A percentile compares a stretch with the other conserved stretches of the same genome.
These are phyloP conservation scores for Sebastes cheni DNA, from an alignment of 2,797 vertebrate genomes.

Conservation along the genomic window DNA sequence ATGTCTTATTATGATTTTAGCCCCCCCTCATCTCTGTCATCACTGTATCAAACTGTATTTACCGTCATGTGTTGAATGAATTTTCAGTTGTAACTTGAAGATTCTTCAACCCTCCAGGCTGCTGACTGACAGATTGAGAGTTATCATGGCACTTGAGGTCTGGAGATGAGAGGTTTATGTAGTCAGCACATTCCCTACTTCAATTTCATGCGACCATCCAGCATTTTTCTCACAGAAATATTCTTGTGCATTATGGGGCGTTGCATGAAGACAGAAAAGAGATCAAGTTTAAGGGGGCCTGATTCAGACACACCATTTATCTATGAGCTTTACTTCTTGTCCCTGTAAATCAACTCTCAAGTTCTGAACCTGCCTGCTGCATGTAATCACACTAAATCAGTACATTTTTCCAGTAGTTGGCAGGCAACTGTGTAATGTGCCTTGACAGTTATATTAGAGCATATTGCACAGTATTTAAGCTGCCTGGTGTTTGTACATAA, in stretches of 20 bases:
- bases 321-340: not conserved
- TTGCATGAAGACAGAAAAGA: not conserved
- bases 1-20: slow-evolving; percentile 44
- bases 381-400: slow-evolving; percentile 3
- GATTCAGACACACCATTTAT: not conserved
- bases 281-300: not conserved
- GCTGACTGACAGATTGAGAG: slow-evolving; percentile 51
- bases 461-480: not conserved
- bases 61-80: slow-evolving; percentile 6
- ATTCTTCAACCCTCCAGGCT: slow-evolving; percentile 5
- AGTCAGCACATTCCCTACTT: slow-evolving; percentile 37
- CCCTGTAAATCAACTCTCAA: not conserved
- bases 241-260: not conserved
- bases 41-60: slow-evolving; percentile 21
- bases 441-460: slow-evolving; percentile 10
- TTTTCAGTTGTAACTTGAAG: slow-evolving; percentile 38
- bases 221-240: slow-evolving; percentile 21
- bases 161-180: slow-evolving; percentile 45
- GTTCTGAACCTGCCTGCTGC: slow-evolving; percentile 2
- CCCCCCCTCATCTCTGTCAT: slow-evolving; percentile 42
- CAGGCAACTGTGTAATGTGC: slow-evolving; percentile 6
- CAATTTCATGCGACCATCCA: not conserved
- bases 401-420: not conserved
- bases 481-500: slow-evolving; percentile 30
- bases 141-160: slow-evolving; percentile 9